Base-by-base conservation (phyloP, 2,888 invertebrate genomes). In the Ectropis crepuscularia region DNA sequence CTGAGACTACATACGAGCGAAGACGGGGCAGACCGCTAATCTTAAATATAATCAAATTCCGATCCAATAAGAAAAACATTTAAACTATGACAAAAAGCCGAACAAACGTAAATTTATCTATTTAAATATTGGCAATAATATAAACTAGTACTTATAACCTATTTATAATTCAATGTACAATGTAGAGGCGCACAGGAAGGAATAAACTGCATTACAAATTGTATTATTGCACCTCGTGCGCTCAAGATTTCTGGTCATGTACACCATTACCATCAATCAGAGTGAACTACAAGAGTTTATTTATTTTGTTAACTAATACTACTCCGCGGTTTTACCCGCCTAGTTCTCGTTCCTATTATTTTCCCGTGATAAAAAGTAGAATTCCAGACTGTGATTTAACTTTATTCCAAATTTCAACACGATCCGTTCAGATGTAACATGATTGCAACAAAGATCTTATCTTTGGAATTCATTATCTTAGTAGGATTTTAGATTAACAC, bases 131-230 rank as follows among this genome's bases (percentile, higher is more conserved):
- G 16, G 41, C 41, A 6, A 41, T 41, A 7, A 41, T 10, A 8
- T 41, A 41, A 9, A 9, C 6, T 6, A 51, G 10, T 10, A 57
- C 16, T 16, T 5, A 11, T 28, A 1, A 41, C 36, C 50, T 51
- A 28, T 63, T 63, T 54, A 50, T 6, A 12, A 63, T 63, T 55
- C 63, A 16, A 11, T 10, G 28, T 55, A 60, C 60, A 59, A 59
- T 63, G 63, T 63, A 12, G 11, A 12, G 11, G 6, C 42, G n/a
- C 53, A 45, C 59, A 63, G 64, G 64, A 64, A 64, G 60, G 12
- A 28, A 53, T 64, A 57, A 60, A 57, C 47, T 57, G 60, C 59
- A 59, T 54, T 43, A 57, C 42, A 37, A 59, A 55, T 59, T 37
- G 43, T 50, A 55, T 59, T 50, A 50, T 59, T 50, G 59, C 63